Conservation (phyloP, 2,888 invertebrate genomes). For the Drosophila austrosaltans region DNA sequence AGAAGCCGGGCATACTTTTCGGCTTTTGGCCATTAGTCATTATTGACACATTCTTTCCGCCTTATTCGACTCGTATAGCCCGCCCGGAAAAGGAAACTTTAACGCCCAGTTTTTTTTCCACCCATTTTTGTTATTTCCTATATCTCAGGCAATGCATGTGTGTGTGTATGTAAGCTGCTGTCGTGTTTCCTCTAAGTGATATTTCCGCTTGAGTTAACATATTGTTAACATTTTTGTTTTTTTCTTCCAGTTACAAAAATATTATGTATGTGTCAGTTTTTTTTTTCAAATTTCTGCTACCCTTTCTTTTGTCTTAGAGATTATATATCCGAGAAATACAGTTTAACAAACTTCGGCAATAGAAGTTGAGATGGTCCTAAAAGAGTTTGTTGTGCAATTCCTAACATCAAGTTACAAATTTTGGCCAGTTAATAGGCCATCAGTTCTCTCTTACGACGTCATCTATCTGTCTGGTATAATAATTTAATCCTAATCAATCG, state of each 20-base stretch:
- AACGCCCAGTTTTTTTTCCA: slow-evolving; percentile 19
- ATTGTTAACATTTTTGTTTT: slow-evolving; percentile 54
- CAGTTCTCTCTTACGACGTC: too few relatives aligned
- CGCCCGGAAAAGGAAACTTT: slow-evolving; percentile 26
- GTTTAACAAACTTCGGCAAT: too few relatives aligned
- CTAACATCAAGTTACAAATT: too few relatives aligned
- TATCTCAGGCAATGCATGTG: neutral
- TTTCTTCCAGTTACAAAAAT: slow-evolving; percentile 17
- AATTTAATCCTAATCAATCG: too few relatives aligned
- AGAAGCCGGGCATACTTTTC: slow-evolving; percentile 32
- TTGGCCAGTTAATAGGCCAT: too few relatives aligned
- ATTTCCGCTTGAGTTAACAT: slow-evolving; percentile 62
- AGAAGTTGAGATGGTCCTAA: too few relatives aligned
- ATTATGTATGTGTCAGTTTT: slow-evolving; percentile 1
- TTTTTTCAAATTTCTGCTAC: neutral
- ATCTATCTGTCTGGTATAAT: too few relatives aligned
- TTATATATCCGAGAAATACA: too few relatives aligned
- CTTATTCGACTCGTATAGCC: slow-evolving; percentile 46
- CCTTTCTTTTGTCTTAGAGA: neutral
- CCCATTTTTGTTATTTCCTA: slow-evolving; percentile 5
- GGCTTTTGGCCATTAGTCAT: slow-evolving; percentile 65
- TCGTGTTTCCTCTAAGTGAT: slow-evolving; percentile 52
- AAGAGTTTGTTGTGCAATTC: too few relatives aligned
- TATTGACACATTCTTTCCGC: slow-evolving; percentile 74
- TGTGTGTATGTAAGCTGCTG: slow-evolving; percentile 11